A percentile compares a stretch with the other conserved stretches of the same genome.
Evolutionary conservation across 2,888 invertebrate species (phyloP).

Genomic region (Platycheirus albimanus): DNA sequence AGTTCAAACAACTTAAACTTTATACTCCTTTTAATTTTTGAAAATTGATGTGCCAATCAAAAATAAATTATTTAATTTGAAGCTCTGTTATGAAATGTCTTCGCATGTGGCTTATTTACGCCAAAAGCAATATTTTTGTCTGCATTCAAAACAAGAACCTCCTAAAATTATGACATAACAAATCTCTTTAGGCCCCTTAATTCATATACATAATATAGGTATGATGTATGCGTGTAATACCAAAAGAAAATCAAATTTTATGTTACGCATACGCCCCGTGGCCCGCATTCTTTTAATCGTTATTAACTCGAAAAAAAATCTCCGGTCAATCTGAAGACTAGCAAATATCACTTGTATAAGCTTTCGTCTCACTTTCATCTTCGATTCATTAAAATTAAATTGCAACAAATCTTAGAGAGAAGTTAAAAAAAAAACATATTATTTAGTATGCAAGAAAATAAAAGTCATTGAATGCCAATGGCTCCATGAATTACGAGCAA

Average conservation of each 20-base stretch:
- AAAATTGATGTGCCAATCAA: too few relatives aligned
- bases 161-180: not conserved
- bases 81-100: too few relatives aligned
- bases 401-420: constrained; percentile 26
- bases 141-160: too few relatives aligned
- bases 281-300: not conserved
- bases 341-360: constrained; percentile 1
- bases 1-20: too few relatives aligned
- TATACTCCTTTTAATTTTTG: too few relatives aligned
- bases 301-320: constrained; percentile 22
- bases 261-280: constrained; percentile 54
- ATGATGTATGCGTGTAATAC: not conserved
- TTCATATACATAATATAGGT: too few relatives aligned
- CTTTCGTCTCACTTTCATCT: constrained; percentile 67
- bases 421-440: not conserved
- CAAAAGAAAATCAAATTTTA: constrained; percentile 4
- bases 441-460: not conserved
- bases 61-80: too few relatives aligned
- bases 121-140: too few relatives aligned
- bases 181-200: not conserved
- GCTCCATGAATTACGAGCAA: constrained; percentile 10
- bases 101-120: too few relatives aligned
- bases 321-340: not conserved
- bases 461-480: constrained; percentile 45
- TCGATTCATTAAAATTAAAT: constrained; percentile 32